Evolutionary conservation across 2,888 invertebrate species (phyloP).

Genomic region (Cheilosia pagana): DNA sequence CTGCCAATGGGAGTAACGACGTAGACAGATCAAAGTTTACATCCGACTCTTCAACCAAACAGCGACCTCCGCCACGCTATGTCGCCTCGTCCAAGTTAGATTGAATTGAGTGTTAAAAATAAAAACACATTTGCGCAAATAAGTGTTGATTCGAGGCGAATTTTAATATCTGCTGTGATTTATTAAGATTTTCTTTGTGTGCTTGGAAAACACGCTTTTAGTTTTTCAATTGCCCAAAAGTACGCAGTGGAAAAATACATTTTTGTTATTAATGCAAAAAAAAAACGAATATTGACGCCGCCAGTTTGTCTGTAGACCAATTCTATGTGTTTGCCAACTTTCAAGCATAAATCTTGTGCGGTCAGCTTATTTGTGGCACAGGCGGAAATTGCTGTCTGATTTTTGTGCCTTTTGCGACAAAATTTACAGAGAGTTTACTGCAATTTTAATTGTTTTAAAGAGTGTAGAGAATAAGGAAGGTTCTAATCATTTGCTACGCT

Average conservation of each 20-base stretch:
- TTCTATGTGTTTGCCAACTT: too few species aligned
- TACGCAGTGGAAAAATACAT: conserved; percentile 15
- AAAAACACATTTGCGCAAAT: conserved; percentile 5
- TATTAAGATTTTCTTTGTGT: conserved; percentile 14
- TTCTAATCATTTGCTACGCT: too few species aligned
- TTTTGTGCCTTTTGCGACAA: too few species aligned
- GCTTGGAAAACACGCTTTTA: neutral
- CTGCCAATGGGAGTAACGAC: conserved; percentile 43
- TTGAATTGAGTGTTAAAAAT: conserved; percentile 36
- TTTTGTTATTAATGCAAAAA: neutral
- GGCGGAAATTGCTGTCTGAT: neutral
- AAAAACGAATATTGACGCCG: neutral
- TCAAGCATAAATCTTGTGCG: too few species aligned
- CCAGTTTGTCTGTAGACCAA: conserved; percentile 15
- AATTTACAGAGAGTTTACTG: too few species aligned
- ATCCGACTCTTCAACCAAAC: conserved; percentile 1
- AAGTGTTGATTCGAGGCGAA: conserved; percentile 2
- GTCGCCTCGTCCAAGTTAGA: conserved; percentile 20
- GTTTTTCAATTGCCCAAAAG: conserved; percentile 9
- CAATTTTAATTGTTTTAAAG: too few species aligned
- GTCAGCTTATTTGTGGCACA: neutral
- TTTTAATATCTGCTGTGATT: conserved; percentile 1
- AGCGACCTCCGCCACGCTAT: conserved; percentile 26
- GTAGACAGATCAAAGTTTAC: conserved; percentile 32
- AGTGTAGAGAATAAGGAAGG: too few species aligned